phyloP scores from a whole-genome alignment of 2,113 vertebrate genomes.

The Hylia prasina region DNA sequence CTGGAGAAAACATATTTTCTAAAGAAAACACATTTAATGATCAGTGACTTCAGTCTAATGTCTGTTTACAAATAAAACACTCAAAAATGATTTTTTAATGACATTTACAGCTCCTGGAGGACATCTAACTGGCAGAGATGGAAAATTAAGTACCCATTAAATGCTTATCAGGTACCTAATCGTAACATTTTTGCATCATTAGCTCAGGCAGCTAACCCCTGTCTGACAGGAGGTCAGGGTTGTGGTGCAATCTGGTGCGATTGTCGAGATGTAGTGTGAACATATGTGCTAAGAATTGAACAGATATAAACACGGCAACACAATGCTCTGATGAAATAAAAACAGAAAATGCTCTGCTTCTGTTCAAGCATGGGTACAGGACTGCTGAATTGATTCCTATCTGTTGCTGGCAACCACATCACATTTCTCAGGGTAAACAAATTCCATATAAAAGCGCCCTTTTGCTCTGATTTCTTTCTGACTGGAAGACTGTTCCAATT shows the following conservation, averaged over 20 bases:
- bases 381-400: neutral
- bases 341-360: neutral
- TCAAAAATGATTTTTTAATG: neutral
- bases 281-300: rapidly evolving
- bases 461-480: slow-evolving; percentile 8
- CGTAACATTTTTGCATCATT: neutral
- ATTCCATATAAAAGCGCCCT: neutral
- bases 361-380: neutral
- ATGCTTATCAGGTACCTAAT: neutral
- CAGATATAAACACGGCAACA: neutral
- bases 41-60: neutral
- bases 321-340: neutral
- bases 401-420: neutral
- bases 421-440: neutral
- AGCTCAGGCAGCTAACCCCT: neutral
- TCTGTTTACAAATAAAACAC: neutral
- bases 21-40: neutral
- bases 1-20: neutral
- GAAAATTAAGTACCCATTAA: neutral
- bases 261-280: neutral
- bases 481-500: neutral
- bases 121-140: neutral
- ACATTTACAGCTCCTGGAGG: neutral
- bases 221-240: neutral
- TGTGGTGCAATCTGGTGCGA: rapidly evolving